phyloP scores from a whole-genome alignment of 2,113 vertebrate genomes.

The Phoenicopterus ruber region DNA sequence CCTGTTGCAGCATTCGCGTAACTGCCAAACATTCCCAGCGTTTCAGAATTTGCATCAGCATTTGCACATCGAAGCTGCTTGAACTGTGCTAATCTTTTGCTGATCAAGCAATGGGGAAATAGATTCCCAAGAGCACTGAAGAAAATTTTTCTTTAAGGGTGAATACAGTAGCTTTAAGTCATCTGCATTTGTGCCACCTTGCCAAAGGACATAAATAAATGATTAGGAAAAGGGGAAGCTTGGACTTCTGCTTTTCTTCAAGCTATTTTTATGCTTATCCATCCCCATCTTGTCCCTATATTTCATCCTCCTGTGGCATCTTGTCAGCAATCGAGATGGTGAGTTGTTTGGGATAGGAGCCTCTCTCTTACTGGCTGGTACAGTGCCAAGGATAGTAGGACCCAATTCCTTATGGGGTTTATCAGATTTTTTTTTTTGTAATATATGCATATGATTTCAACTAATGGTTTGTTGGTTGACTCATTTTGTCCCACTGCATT shows the following conservation, averaged over 20 bases:
- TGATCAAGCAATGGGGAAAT: not conserved
- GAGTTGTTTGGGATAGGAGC: not conserved
- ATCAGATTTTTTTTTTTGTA: not conserved
- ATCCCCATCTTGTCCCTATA: not conserved
- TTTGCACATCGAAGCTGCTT: not conserved
- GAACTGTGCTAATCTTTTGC: not conserved
- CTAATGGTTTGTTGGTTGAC: not conserved
- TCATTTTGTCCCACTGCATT: not conserved
- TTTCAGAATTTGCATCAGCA: conserved; percentile 35
- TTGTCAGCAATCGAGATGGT: not conserved
- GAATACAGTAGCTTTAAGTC: not conserved
- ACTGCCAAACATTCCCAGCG: not conserved
- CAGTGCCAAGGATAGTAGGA: not conserved
- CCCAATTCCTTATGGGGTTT: not conserved
- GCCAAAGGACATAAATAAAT: not conserved
- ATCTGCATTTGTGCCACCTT: not conserved
- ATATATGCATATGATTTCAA: not conserved
- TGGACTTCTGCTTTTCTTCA: conserved; percentile 10
- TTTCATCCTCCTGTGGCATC: not conserved
- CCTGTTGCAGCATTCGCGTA: not conserved
- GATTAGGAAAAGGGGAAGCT: not conserved
- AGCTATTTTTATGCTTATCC: not conserved
- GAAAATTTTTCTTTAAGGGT: not conserved
- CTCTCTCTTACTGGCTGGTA: not conserved
- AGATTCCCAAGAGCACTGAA: not conserved